Conservation (phyloP, 92 coral and sea anemone genomes). For the Epizoanthus ramosus region DNA sequence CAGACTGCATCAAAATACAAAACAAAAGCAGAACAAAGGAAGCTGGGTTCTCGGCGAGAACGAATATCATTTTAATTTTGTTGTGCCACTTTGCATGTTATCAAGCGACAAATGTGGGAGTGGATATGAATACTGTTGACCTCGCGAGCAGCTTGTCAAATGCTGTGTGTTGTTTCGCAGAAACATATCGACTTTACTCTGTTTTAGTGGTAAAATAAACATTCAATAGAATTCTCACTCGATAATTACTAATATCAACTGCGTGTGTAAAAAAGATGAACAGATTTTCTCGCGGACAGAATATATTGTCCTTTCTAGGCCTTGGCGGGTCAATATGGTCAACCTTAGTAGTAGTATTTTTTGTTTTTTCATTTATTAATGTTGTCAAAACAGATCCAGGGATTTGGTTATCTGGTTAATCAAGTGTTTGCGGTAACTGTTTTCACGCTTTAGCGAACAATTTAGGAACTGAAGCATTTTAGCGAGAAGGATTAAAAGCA, state of each 20-base stretch:
- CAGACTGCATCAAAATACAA: not conserved
- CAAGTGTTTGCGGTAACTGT: constrained; percentile 2
- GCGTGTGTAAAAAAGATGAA: not conserved
- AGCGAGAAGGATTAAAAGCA: constrained; percentile 15
- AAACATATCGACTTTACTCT: not conserved
- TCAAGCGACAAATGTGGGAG: not conserved
- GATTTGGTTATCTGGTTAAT: not conserved
- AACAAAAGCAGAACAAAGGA: constrained; percentile 29
- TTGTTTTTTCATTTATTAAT: not conserved
- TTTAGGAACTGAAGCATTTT: constrained; percentile 7
- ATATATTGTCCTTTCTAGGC: not conserved
- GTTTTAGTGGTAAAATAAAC: not conserved
- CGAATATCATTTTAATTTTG: constrained; percentile 2
- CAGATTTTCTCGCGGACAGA: constrained; percentile 26
- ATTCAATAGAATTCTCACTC: not conserved
- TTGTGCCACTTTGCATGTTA: not conserved
- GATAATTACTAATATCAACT: not conserved
- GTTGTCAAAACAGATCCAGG: not conserved
- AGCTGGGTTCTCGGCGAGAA: not conserved
- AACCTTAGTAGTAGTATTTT: not conserved
- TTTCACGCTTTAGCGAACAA: constrained; percentile 32
- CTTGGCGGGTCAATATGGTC: not conserved
- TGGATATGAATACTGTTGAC: not conserved
- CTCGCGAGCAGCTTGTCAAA: constrained; percentile 24
- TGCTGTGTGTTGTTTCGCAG: constrained; percentile 25